Evolutionary conservation across 2,888 invertebrate genomes (phyloP).

Genomic region (Leucania comma): DNA sequence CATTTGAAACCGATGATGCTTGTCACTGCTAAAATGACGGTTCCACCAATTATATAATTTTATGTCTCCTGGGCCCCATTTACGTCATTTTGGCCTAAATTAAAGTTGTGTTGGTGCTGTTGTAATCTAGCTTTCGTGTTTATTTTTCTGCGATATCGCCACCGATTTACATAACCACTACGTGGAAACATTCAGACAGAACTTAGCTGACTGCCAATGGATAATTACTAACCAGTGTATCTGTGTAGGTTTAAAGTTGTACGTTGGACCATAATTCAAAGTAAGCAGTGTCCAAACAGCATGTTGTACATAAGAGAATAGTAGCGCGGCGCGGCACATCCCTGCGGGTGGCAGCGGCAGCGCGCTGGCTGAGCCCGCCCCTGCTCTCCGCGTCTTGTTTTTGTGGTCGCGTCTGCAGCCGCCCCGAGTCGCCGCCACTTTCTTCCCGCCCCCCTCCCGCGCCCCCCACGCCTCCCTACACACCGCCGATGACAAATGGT

Average conservation of each 20-base stretch:
- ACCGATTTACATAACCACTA: neutral
- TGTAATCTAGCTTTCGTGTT: neutral
- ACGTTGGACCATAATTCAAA: constrained; percentile 52
- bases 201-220: neutral
- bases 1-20: constrained; percentile 28
- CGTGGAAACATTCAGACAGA: constrained; percentile 14
- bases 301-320: constrained; percentile 67
- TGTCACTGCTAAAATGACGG: constrained; percentile 23
- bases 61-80: constrained; percentile 20
- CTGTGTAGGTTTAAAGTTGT: constrained; percentile 33
- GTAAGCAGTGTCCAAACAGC: constrained; percentile 70
- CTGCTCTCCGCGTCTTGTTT: constrained; percentile 87
- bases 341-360: constrained; percentile 79
- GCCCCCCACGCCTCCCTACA: constrained; percentile 59
- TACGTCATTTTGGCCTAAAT: constrained; percentile 24
- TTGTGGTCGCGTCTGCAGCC: constrained; percentile 89
- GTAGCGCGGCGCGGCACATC: constrained; percentile 73
- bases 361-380: constrained; percentile 83
- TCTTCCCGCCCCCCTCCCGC: constrained; percentile 79
- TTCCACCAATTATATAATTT: constrained; percentile 20
- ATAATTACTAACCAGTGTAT: constrained; percentile 14
- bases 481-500: constrained; percentile 90
- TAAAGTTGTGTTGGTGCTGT: constrained; percentile 10
- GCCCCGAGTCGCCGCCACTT: constrained; percentile 85
- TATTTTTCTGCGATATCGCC: constrained; percentile 2